Percentiles rank a stretch among this genome's conserved stretches.
phyloP scores from a whole-genome alignment of 2,797 vertebrate species.

The Acomys russatus region DNA sequence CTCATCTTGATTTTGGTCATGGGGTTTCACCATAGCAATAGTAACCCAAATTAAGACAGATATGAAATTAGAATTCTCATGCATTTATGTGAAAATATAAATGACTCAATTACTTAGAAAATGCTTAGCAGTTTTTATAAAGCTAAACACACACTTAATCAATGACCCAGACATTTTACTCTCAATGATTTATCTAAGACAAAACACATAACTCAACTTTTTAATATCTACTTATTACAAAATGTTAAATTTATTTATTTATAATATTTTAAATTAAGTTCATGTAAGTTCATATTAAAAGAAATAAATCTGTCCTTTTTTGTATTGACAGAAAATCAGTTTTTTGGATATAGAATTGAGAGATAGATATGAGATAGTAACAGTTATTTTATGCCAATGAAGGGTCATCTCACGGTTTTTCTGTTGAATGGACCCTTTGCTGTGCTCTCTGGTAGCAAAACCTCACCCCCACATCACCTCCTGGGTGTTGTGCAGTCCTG shows the following conservation, averaged over 20 bases:
- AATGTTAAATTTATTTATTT: neutral
- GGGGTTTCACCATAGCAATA: neutral
- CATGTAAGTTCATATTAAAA: neutral
- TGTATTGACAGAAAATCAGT: neutral
- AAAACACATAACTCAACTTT: neutral
- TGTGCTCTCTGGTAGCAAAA: neutral
- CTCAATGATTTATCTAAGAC: neutral
- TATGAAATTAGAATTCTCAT: neutral
- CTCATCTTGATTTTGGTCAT: neutral
- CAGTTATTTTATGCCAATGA: neutral
- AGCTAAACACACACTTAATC: neutral
- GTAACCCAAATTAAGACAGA: neutral
- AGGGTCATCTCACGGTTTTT: fast-evolving
- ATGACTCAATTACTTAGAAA: neutral
- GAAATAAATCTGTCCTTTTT: neutral
- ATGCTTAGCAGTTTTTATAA: neutral
- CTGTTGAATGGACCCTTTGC: neutral
- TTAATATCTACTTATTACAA: neutral
- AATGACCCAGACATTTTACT: neutral
- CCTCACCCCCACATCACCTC: neutral
- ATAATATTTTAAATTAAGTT: neutral
- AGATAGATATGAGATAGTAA: neutral
- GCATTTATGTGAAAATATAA: neutral
- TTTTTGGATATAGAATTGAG: neutral
- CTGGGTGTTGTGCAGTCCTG: neutral